Evolutionary conservation across 2,888 invertebrate genomes (phyloP), one percentile per base, ranked within the genome.

Genomic region (Polymixis flavicincta): DNA sequence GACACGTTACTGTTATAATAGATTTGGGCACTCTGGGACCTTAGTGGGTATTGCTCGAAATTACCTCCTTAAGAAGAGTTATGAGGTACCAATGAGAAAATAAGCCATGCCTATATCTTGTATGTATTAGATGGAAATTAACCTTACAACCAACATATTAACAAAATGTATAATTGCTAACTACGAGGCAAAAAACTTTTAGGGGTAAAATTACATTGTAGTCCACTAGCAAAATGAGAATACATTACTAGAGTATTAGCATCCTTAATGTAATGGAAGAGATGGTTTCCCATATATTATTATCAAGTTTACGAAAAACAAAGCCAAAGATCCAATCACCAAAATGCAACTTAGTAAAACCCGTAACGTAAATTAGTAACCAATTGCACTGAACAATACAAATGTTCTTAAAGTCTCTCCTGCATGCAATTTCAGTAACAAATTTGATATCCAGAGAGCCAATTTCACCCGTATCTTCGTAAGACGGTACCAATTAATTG

Each of bases 401-500:
- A 82, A 76, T 74, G 61, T 66, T 73, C 63, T 60, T 68, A 48
- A 83, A 69, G 61, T 68, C 52, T 48, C 28, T 48, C 32, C 60
- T 83, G 73, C 82, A 85, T 82, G 74, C 75, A 80, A 80, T 78
- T 71, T 63, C 32, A 73, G 74, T 50, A 73, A 74, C 78, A 77
- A 87, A 83, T 87, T 85, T 82, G 83, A 87, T 83, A 87, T 71
- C 72, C 45, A 76, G 64, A 60, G 57, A 82, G 78, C 76, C 78
- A 86, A 86, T 87, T 77, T 63, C 72, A 71, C 69, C 77, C 61
- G 76, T 87, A 91, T 89, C 88, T 88, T 88, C 85, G 86, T 90
- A 89, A 91, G 90, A 90, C 80, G 85, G 78, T 74, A 80, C 83
- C 82, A 89, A 87, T 87, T 93, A 93, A 93, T 93, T 92, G 92